Conservation (phyloP, 2,888 invertebrate genomes). For the Trilocha varians region DNA sequence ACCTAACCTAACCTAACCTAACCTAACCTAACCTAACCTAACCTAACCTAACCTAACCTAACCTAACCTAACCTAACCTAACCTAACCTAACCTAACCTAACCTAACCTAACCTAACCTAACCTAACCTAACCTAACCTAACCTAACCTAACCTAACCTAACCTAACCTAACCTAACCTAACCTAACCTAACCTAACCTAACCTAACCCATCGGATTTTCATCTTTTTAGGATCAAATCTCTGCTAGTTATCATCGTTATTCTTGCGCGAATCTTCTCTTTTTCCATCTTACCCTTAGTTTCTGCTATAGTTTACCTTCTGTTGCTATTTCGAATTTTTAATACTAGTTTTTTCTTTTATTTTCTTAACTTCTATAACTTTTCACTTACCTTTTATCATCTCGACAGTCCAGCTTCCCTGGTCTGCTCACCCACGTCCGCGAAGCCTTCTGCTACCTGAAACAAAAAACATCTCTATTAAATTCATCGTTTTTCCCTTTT, state of each 20-base stretch:
- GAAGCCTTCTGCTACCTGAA: too few relatives aligned
- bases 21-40: slow-evolving; percentile 3
- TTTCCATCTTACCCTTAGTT: slow-evolving; percentile 4
- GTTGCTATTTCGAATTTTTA: too few relatives aligned
- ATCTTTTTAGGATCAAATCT: slow-evolving; percentile 9
- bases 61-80: slow-evolving; percentile 5
- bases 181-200: slow-evolving; percentile 9
- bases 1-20: slow-evolving; percentile 8
- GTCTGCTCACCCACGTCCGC: too few relatives aligned
- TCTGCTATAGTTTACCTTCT: too few relatives aligned
- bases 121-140: slow-evolving; percentile 6
- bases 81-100: slow-evolving; percentile 5
- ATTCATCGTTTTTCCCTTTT: too few relatives aligned
- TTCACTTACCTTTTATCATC: too few relatives aligned
- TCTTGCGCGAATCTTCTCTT: slow-evolving; percentile 8
- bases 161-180: slow-evolving; percentile 10
- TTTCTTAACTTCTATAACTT: too few relatives aligned
- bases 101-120: slow-evolving; percentile 9
- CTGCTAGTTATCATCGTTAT: slow-evolving; percentile 6
- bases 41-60: slow-evolving; percentile 5
- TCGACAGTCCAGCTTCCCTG: too few relatives aligned
- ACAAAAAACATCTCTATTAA: too few relatives aligned
- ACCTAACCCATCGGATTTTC: slow-evolving; percentile 8
- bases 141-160: slow-evolving; percentile 8
- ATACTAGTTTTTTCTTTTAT: too few relatives aligned